These are phyloP conservation scores for Entomyzon cyanotis DNA, from an alignment of 2,113 vertebrate species.

Conservation along the genomic window DNA sequence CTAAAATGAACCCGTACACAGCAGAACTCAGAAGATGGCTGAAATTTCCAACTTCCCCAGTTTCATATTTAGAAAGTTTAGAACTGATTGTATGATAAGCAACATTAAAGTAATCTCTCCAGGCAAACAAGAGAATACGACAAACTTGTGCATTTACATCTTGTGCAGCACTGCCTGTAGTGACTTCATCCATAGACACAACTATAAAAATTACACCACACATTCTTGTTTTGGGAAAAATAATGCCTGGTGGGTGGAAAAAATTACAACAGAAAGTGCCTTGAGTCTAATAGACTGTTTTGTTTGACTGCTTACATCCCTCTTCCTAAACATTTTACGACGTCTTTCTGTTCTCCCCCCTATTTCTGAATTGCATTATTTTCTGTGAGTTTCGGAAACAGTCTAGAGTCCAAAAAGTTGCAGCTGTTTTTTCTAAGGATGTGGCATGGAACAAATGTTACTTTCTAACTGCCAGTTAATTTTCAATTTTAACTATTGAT, in stretches of 20 bases:
- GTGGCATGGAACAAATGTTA: neutral
- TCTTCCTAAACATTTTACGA: slow-evolving; percentile 10
- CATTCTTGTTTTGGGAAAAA: neutral
- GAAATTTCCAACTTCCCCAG: neutral
- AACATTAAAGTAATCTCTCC: neutral
- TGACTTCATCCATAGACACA: neutral
- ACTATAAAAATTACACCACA: neutral
- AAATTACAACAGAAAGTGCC: slow-evolving; percentile 8
- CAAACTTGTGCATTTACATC: neutral
- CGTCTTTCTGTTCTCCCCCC: neutral
- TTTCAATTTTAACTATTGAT: neutral
- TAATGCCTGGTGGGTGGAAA: neutral
- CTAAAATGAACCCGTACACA: neutral
- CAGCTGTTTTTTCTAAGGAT: neutral
- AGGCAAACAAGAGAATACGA: neutral
- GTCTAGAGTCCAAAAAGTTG: neutral
- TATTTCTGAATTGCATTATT: neutral
- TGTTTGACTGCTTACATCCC: neutral
- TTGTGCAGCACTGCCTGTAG: neutral
- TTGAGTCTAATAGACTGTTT: slow-evolving; percentile 17
- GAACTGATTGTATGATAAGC: neutral
- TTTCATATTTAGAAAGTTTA: slow-evolving; percentile 13
- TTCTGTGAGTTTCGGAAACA: neutral
- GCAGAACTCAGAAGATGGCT: neutral
- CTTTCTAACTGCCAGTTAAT: neutral